Conservation (phyloP, 2,797 vertebrate species). For the Falco berigora region DNA sequence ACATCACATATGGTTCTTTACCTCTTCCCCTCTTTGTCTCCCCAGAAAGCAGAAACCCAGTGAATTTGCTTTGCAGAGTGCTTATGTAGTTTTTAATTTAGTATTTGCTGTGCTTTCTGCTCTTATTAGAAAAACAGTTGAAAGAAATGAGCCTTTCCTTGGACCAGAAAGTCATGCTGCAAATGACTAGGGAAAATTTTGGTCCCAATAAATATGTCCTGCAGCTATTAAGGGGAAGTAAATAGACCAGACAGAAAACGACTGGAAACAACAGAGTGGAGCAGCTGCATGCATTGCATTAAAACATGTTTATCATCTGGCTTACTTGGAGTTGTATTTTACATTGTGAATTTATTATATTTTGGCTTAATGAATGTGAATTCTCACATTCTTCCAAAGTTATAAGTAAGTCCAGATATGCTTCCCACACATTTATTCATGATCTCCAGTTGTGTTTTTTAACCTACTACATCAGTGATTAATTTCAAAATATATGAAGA, state of each 20-base stretch:
- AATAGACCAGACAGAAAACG: slow-evolving; percentile 30
- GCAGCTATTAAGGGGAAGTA: slow-evolving; percentile 40
- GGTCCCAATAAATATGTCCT: slow-evolving; percentile 35
- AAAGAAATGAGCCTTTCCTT: slow-evolving; percentile 21
- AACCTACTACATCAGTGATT: neutral
- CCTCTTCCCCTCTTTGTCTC: neutral
- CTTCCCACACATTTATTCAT: slow-evolving; percentile 20
- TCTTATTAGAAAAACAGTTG: slow-evolving; percentile 18
- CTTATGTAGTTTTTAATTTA: neutral
- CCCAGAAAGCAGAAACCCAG: neutral
- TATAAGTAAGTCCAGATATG: slow-evolving; percentile 30
- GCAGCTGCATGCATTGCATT: slow-evolving; percentile 42
- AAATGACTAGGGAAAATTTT: slow-evolving; percentile 22
- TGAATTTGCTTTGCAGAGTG: neutral
- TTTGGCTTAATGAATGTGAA: slow-evolving; percentile 53
- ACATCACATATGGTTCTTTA: neutral
- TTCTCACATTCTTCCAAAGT: slow-evolving; percentile 43
- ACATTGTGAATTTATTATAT: slow-evolving; percentile 42
- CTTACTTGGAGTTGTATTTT: slow-evolving; percentile 33
- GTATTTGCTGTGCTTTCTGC: neutral
- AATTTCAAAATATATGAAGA: neutral
- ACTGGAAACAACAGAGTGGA: slow-evolving; percentile 29
- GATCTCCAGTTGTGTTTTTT: neutral
- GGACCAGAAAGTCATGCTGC: slow-evolving; percentile 8
- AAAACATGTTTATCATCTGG: slow-evolving; percentile 45